These are phyloP conservation scores for Octopus sinensis DNA, from an alignment of 1,140 invertebrate species.

Conservation along the genomic window DNA sequence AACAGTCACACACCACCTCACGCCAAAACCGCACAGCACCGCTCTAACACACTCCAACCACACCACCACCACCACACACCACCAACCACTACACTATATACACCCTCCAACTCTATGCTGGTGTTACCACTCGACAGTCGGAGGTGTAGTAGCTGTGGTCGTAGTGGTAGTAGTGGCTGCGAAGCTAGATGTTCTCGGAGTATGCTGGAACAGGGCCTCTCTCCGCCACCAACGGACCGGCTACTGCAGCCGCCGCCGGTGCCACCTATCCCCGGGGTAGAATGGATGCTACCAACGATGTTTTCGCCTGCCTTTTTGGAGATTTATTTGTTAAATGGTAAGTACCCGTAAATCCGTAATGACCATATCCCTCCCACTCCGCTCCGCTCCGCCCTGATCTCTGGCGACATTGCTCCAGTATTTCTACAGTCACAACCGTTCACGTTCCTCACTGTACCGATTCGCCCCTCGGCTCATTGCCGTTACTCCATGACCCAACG, in stretches of 20 bases:
- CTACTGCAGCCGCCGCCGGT: slow-evolving; percentile 24
- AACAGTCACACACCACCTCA: too few relatives aligned
- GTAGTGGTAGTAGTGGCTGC: slow-evolving; percentile 10
- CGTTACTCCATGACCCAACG: too few relatives aligned
- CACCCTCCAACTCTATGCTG: slow-evolving; percentile 11
- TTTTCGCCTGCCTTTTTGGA: slow-evolving; percentile 52
- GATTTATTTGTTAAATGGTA: slow-evolving; percentile 54
- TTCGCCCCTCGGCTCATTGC: too few relatives aligned
- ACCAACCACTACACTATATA: neutral
- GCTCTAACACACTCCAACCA: too few relatives aligned
- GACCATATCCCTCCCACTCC: too few relatives aligned
- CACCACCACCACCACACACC: too few relatives aligned
- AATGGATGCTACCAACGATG: slow-evolving; percentile 48
- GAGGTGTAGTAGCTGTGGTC: slow-evolving; percentile 15
- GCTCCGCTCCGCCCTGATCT: too few relatives aligned
- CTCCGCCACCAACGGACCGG: slow-evolving; percentile 24
- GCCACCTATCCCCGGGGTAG: slow-evolving; percentile 35
- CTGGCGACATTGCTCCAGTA: too few relatives aligned
- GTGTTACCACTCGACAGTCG: neutral
- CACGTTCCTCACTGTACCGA: too few relatives aligned
- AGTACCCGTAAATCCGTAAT: slow-evolving; percentile 17
- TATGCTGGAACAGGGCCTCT: slow-evolving; percentile 28
- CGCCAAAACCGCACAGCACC: too few relatives aligned
- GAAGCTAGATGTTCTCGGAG: slow-evolving; percentile 39
- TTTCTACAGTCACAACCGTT: too few relatives aligned